These are phyloP conservation scores for Zingel zingel DNA, from an alignment of 2,113 vertebrate species.

Conservation along the genomic window DNA sequence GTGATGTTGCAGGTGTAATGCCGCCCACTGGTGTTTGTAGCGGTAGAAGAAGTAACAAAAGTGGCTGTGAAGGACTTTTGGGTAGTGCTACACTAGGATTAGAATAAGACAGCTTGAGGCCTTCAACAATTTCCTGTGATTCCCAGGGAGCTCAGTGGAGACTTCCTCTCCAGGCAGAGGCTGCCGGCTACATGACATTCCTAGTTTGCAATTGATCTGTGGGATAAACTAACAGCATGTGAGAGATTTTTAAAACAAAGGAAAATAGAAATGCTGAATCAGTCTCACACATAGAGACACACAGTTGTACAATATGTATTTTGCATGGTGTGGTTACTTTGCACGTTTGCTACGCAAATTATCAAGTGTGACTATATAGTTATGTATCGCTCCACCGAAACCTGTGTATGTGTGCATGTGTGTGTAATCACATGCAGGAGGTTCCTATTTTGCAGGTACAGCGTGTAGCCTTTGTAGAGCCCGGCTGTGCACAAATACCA, in stretches of 20 bases:
- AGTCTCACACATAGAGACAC: constrained; percentile 8
- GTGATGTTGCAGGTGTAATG: constrained; percentile 19
- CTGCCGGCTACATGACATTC: constrained; percentile 66
- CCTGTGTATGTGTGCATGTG: constrained; percentile 7
- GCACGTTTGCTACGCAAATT: constrained; percentile 3
- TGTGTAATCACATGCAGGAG: constrained; percentile 29
- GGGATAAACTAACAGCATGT: constrained; percentile 61
- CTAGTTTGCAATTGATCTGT: constrained; percentile 73
- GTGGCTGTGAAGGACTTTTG: constrained; percentile 4
- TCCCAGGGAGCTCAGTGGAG: constrained; percentile 74
- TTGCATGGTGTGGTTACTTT: constrained; percentile 11
- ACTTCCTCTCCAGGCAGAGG: constrained; percentile 69
- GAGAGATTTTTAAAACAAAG: constrained; percentile 46
- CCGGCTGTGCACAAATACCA: constrained; percentile 77
- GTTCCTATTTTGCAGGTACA: constrained; percentile 65
- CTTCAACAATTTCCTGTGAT: constrained; percentile 74
- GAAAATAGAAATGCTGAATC: constrained; percentile 32
- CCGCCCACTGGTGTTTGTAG: neutral
- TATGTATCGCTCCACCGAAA: neutral
- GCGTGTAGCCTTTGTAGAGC: constrained; percentile 71
- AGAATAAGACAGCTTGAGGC: constrained; percentile 63
- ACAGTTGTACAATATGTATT: constrained; percentile 3
- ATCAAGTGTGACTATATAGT: neutral
- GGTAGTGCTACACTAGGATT: constrained; percentile 61
- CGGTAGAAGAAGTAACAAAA: constrained; percentile 4